Percentiles rank a stretch among this genome's conserved stretches.
Evolutionary conservation across 2,888 invertebrate species (phyloP).

Genomic region (Andricus quercusramuli): DNA sequence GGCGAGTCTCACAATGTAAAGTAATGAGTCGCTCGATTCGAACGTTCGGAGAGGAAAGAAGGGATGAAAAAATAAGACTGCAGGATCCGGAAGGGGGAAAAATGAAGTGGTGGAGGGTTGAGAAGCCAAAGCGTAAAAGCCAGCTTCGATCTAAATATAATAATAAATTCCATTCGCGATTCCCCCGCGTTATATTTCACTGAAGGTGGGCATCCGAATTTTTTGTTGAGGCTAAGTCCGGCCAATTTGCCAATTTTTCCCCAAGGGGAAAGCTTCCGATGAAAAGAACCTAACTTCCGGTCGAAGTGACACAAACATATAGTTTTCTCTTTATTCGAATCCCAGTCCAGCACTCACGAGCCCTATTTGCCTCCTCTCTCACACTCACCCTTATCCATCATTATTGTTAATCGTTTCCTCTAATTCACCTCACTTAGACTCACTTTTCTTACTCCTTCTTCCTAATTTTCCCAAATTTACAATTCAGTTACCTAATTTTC

Average conservation of each 20-base stretch:
- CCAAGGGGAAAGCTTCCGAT: not conserved
- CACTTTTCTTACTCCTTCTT: too few species aligned
- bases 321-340: not conserved
- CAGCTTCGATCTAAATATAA: constrained; percentile 51
- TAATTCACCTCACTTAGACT: too few species aligned
- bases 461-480: too few species aligned
- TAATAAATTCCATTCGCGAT: constrained; percentile 54
- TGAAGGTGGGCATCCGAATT: not conserved
- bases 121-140: not conserved
- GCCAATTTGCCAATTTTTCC: not conserved
- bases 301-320: not conserved
- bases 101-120: not conserved
- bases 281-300: not conserved
- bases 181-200: constrained; percentile 21
- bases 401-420: too few species aligned
- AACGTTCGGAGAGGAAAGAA: constrained; percentile 47
- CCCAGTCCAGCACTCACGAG: too few species aligned
- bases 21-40: constrained; percentile 64
- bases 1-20: constrained; percentile 59
- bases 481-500: too few species aligned
- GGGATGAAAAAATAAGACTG: constrained; percentile 20
- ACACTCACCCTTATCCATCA: too few species aligned
- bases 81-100: constrained; percentile 41
- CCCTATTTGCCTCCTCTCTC: too few species aligned
- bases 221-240: not conserved